A percentile compares a stretch with the other conserved stretches of the same genome.
Evolutionary conservation across 2,888 invertebrate genomes (phyloP).

Genomic region (Scrobipalpa atriplicella): DNA sequence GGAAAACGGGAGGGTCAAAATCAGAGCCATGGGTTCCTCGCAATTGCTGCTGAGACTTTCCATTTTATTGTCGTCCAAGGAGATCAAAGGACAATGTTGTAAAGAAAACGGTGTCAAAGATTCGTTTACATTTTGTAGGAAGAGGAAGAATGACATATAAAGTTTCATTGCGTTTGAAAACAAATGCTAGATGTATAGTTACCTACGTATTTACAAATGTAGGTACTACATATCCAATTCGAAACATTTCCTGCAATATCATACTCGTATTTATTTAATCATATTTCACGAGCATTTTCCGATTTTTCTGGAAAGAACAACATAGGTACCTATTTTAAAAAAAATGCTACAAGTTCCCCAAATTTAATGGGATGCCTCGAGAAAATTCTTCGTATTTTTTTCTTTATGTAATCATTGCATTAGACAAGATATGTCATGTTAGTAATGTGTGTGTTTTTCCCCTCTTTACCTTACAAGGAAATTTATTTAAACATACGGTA

Average conservation of each 20-base stretch:
- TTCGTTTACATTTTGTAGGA: background rate
- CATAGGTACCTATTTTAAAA: too few relatives aligned
- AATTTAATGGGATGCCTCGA: slow-evolving; percentile 35
- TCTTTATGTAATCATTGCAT: slow-evolving; percentile 2
- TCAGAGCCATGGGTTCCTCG: background rate
- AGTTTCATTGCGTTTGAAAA: background rate
- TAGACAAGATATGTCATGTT: too few relatives aligned
- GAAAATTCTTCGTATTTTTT: slow-evolving; percentile 30
- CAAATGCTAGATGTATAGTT: background rate
- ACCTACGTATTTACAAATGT: too few relatives aligned
- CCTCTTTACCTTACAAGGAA: too few relatives aligned
- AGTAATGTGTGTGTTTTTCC: too few relatives aligned
- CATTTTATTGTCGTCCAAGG: background rate
- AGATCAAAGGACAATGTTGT: slow-evolving; percentile 3
- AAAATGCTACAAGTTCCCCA: slow-evolving; percentile 11
- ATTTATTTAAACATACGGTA: background rate
- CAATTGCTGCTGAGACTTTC: slow-evolving; percentile 1
- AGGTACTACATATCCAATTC: too few relatives aligned
- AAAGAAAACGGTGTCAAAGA: slow-evolving; percentile 3
- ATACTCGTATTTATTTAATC: too few relatives aligned
- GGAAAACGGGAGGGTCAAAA: background rate
- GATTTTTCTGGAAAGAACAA: background rate
- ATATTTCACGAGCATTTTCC: too few relatives aligned
- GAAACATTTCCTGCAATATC: too few relatives aligned
- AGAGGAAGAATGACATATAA: background rate